Evolutionary conservation across 53 echinoderm and acorn worm species (phyloP).

Genomic region (Actinopyga echinites): DNA sequence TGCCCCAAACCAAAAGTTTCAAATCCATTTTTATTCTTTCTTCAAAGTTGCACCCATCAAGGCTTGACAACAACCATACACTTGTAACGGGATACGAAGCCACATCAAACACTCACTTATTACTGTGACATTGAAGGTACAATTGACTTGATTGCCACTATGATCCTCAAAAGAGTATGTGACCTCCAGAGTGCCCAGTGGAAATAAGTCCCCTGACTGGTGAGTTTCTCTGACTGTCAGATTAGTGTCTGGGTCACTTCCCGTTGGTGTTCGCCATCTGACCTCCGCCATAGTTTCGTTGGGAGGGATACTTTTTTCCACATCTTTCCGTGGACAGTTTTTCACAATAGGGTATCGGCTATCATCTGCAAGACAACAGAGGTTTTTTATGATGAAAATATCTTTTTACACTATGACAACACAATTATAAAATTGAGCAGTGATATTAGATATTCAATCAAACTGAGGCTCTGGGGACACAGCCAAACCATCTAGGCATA

Average conservation of each 20-base stretch:
- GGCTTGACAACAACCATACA: no score
- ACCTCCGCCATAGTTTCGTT: conserved; percentile 10
- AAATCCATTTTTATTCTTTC: no score
- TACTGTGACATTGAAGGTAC: conserved; percentile 21
- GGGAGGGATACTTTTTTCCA: conserved; percentile 5
- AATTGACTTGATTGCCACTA: conserved; percentile 12
- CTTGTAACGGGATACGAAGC: no score
- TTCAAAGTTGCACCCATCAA: no score
- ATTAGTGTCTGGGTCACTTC: conserved; percentile 16
- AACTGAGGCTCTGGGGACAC: no score
- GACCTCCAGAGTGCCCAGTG: neutral
- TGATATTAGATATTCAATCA: no score
- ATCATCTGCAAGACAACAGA: conserved; percentile 20
- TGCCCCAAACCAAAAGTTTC: no score
- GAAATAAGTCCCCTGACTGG: conserved; percentile 12
- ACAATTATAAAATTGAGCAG: no score
- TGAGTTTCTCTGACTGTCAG: neutral
- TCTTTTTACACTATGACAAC: no score
- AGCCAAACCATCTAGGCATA: no score
- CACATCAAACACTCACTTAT: neutral
- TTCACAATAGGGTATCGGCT: neutral
- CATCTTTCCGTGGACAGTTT: neutral
- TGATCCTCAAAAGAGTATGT: conserved; percentile 22
- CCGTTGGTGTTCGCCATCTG: conserved; percentile 17
- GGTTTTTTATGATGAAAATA: no score